Conservation (phyloP, 2,113 vertebrate genomes). For the Syrrhaptes paradoxus region DNA sequence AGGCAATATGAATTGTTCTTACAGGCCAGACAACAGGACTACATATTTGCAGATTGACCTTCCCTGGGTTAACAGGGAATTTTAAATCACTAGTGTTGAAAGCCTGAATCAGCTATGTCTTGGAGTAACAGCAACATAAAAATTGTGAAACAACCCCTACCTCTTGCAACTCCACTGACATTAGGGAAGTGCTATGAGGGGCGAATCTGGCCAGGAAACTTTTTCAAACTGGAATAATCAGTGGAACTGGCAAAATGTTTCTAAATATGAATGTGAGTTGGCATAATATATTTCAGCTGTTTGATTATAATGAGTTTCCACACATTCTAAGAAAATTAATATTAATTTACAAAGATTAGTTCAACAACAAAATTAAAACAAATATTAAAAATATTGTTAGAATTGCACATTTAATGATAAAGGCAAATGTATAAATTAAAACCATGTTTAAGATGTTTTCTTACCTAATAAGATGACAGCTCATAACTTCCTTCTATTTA, state of each 20-base stretch:
- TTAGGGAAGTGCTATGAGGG: not conserved
- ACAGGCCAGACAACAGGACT: not conserved
- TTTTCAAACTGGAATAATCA: not conserved
- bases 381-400: not conserved
- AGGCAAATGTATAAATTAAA: not conserved
- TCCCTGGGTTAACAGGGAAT: not conserved
- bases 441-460: not conserved
- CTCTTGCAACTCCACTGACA: not conserved
- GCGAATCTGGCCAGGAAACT: not conserved
- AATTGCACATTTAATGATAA: not conserved
- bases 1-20: accelerated
- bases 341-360: not conserved
- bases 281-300: not conserved
- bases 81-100: not conserved
- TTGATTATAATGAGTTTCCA: not conserved
- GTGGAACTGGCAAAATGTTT: not conserved
- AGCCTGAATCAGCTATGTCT: not conserved
- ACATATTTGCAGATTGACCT: accelerated
- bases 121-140: not conserved
- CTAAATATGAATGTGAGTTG: not conserved
- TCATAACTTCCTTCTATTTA: not conserved
- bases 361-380: not conserved
- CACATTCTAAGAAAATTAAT: not conserved
- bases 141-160: not conserved
- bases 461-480: not conserved